Conservation (phyloP, 2,113 vertebrate genomes). For the Proterorhinus semilunaris region DNA sequence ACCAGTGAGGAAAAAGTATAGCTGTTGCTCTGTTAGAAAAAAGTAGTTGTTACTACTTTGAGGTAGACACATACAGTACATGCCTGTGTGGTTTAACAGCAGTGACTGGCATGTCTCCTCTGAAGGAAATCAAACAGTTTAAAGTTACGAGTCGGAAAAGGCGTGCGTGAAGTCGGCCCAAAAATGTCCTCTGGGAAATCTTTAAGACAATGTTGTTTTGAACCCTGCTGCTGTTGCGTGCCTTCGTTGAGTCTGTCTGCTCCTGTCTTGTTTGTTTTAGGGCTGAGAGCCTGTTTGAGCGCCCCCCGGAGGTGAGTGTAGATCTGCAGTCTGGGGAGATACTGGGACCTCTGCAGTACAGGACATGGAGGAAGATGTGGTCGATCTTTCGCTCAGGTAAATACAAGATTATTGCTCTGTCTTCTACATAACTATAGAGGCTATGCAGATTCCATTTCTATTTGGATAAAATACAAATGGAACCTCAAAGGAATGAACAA, state of each 20-base stretch:
- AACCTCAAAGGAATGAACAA: too few species aligned
- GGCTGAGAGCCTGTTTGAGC: conserved; percentile 61
- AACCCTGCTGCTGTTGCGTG: background rate
- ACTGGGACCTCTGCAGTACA: conserved; percentile 73
- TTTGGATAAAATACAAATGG: too few species aligned
- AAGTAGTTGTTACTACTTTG: background rate
- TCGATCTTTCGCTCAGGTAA: conserved; percentile 67
- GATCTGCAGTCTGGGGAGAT: conserved; percentile 64
- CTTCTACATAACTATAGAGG: too few species aligned
- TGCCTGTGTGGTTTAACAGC: background rate
- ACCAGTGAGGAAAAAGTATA: background rate
- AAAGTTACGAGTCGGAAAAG: background rate
- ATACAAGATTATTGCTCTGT: background rate
- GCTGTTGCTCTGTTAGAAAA: background rate
- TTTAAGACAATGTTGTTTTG: background rate
- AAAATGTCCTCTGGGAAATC: background rate
- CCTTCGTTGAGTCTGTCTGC: background rate
- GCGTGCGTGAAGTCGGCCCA: background rate
- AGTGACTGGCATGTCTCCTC: background rate
- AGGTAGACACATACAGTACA: background rate
- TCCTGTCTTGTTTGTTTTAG: conserved; percentile 29
- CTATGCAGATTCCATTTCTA: too few species aligned
- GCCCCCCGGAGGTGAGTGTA: conserved; percentile 47
- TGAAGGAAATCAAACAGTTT: background rate
- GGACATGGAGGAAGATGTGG: conserved; percentile 72